phyloP scores from a whole-genome alignment of 2,888 invertebrate species.

The Ornithoptera priamus region DNA sequence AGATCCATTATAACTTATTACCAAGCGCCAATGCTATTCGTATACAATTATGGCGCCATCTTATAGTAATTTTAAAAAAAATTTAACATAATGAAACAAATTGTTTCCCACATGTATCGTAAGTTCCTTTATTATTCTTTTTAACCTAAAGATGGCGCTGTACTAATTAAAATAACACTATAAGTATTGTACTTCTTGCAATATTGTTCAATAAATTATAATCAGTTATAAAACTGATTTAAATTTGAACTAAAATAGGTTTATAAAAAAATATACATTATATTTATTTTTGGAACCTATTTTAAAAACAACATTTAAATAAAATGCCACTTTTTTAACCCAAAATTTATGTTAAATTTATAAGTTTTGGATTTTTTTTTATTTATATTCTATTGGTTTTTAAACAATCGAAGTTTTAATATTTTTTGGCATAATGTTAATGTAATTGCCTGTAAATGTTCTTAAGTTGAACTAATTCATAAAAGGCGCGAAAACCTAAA shows the following conservation, averaged over 20 bases:
- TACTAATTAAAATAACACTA: background rate
- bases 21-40: background rate
- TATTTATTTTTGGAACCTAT: no score
- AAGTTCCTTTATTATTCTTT: background rate
- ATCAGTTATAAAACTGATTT: no score
- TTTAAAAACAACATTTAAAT: no score
- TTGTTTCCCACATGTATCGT: background rate
- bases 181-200: background rate
- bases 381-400: no score
- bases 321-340: no score
- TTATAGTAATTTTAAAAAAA: background rate
- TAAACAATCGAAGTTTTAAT: no score
- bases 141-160: background rate
- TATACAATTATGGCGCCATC: background rate
- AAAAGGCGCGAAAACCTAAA: slow-evolving; percentile 26
- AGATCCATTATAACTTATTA: no score
- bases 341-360: no score
- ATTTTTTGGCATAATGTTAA: no score
- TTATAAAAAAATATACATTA: no score
- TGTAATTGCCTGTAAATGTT: background rate
- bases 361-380: no score
- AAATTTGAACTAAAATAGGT: no score
- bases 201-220: background rate
- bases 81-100: background rate
- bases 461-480: background rate